Percentiles rank a stretch among this genome's conserved stretches.
Conservation (phyloP, 1,140 invertebrate genomes). For the Ptiloglossa arizonensis region DNA sequence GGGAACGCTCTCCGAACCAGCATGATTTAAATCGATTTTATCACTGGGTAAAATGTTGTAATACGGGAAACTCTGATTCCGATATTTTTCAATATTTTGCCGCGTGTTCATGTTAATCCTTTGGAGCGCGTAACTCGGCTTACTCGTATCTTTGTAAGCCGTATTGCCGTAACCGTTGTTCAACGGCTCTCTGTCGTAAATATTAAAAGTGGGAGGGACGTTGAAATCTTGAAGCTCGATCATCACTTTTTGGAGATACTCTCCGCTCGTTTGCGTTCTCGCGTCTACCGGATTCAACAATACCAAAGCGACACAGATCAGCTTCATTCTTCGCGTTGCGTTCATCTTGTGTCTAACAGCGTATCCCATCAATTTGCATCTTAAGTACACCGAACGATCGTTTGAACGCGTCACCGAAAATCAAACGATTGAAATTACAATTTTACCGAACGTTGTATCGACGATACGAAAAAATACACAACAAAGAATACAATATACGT, state of each 20-base stretch:
- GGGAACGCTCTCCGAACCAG: not conserved
- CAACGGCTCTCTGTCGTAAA: constrained; percentile 27
- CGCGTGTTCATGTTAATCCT: constrained; percentile 28
- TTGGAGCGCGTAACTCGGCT: constrained; percentile 13
- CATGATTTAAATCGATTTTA: constrained; percentile 5
- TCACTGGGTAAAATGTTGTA: not conserved
- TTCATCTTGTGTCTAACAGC: constrained; percentile 18
- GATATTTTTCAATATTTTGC: not conserved
- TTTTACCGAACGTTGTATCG: not conserved
- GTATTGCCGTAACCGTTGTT: constrained; percentile 10
- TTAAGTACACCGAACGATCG: not conserved
- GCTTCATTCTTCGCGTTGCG: constrained; percentile 5
- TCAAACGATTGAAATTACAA: too few species aligned
- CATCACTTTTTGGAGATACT: constrained; percentile 71
- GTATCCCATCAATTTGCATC: not conserved
- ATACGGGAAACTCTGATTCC: constrained; percentile 4
- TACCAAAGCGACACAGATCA: constrained; percentile 25
- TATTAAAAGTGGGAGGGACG: constrained; percentile 23
- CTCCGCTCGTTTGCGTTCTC: constrained; percentile 56
- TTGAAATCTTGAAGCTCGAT: constrained; percentile 66
- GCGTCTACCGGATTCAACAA: constrained; percentile 27
- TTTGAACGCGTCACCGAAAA: too few species aligned
- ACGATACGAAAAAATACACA: too few species aligned
- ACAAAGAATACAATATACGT: not conserved
- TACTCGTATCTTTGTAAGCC: not conserved